These are phyloP conservation scores for Acinonyx jubatus DNA, from an alignment of 2,113 vertebrate genomes.

Conservation along the genomic window DNA sequence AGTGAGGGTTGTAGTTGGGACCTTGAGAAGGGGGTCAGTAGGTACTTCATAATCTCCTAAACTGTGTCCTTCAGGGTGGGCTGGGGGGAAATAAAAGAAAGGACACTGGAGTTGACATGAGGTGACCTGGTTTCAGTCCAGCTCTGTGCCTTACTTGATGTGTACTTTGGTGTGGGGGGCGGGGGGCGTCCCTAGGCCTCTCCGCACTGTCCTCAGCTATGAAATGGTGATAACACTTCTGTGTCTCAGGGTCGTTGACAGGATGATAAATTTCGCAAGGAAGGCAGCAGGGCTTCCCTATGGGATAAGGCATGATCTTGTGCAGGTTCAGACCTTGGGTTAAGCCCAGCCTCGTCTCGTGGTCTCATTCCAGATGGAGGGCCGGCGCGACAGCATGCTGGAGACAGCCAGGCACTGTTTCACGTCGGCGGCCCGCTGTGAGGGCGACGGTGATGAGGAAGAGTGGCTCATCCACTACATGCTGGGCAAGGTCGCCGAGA, in stretches of 20 bases:
- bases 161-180: background rate
- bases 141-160: background rate
- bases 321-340: background rate
- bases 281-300: background rate
- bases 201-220: background rate
- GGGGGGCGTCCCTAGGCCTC: background rate
- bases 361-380: conserved; percentile 89
- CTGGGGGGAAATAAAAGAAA: background rate
- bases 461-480: conserved; percentile 99
- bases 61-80: background rate
- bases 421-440: conserved; percentile 92
- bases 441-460: conserved; percentile 96
- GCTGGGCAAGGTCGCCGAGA: conserved; percentile 98
- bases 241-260: background rate
- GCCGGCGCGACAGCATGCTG: conserved; percentile 94
- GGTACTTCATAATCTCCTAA: background rate
- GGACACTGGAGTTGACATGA: background rate
- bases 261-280: background rate
- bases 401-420: conserved; percentile 94
- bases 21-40: background rate
- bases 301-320: background rate
- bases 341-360: background rate
- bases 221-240: background rate
- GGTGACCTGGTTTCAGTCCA: background rate
- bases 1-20: background rate